Percentiles rank a stretch among this genome's conserved stretches.
Conservation (phyloP, 1,140 invertebrate species). For the Rhynchophorus ferrugineus region DNA sequence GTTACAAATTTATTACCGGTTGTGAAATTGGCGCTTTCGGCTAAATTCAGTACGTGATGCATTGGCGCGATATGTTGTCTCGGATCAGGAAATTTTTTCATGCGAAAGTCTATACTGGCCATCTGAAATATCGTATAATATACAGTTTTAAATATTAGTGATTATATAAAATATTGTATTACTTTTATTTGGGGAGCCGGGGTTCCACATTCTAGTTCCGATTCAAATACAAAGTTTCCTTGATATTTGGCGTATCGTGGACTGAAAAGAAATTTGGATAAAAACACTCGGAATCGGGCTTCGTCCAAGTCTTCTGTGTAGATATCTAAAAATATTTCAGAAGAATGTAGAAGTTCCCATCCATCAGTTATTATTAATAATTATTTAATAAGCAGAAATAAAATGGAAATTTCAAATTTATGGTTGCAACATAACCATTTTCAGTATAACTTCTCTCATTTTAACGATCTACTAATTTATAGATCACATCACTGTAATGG, state of each 20-base stretch:
- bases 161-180: constrained; percentile 2
- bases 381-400: no score
- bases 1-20: constrained; percentile 53
- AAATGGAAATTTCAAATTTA: no score
- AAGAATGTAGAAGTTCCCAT: no score
- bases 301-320: constrained; percentile 43
- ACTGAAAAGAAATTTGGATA: constrained; percentile 66
- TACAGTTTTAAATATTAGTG: neutral
- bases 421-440: no score
- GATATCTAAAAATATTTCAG: constrained; percentile 40
- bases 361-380: no score
- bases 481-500: no score
- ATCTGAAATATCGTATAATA: constrained; percentile 33
- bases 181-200: constrained; percentile 49
- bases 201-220: constrained; percentile 53
- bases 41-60: constrained; percentile 53
- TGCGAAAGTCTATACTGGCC: constrained; percentile 55
- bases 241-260: constrained; percentile 59
- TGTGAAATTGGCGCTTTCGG: constrained; percentile 48
- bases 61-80: constrained; percentile 67
- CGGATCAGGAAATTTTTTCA: constrained; percentile 51
- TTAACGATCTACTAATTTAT: no score
- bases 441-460: no score
- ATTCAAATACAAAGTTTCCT: constrained; percentile 57
- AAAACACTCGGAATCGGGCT: constrained; percentile 49